phyloP scores from a whole-genome alignment of 2,888 invertebrate genomes.

The Ptychoptera albimana region DNA sequence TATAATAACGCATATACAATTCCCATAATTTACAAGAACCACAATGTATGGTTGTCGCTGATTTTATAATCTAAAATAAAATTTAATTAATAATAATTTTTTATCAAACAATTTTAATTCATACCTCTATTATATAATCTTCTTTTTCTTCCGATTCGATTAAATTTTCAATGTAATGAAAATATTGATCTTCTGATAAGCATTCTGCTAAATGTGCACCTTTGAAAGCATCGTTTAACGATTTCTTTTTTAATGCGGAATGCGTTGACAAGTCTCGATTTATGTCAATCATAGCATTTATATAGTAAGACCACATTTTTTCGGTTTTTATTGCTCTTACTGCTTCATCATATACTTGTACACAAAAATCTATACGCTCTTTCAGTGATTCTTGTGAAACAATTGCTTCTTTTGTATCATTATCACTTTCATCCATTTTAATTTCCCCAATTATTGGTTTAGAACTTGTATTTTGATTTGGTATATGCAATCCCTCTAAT shows the following conservation, averaged over 20 bases:
- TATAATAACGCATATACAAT: conserved; percentile 31
- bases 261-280: conserved; percentile 31
- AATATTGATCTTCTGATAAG: conserved; percentile 34
- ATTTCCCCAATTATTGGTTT: neutral
- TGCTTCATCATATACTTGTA: conserved; percentile 34
- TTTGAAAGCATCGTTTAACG: conserved; percentile 34
- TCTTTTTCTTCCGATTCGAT: conserved; percentile 15
- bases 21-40: conserved; percentile 36
- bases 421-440: conserved; percentile 2
- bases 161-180: conserved; percentile 28
- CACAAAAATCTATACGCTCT: conserved; percentile 31
- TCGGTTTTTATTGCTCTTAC: conserved; percentile 32
- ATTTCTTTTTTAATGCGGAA: conserved; percentile 32
- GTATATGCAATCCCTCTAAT: conserved; percentile 30
- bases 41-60: conserved; percentile 31
- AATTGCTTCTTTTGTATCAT: conserved; percentile 5
- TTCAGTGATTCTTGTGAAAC: conserved; percentile 20
- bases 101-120: conserved; percentile 19
- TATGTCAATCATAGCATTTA: conserved; percentile 38
- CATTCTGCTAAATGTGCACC: conserved; percentile 32
- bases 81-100: neutral
- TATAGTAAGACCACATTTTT: conserved; percentile 38
- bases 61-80: conserved; percentile 18
- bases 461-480: too few species aligned
- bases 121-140: conserved; percentile 7